These are phyloP conservation scores for Rafetus swinhoei DNA, from an alignment of 2,113 vertebrate genomes.

Conservation along the genomic window DNA sequence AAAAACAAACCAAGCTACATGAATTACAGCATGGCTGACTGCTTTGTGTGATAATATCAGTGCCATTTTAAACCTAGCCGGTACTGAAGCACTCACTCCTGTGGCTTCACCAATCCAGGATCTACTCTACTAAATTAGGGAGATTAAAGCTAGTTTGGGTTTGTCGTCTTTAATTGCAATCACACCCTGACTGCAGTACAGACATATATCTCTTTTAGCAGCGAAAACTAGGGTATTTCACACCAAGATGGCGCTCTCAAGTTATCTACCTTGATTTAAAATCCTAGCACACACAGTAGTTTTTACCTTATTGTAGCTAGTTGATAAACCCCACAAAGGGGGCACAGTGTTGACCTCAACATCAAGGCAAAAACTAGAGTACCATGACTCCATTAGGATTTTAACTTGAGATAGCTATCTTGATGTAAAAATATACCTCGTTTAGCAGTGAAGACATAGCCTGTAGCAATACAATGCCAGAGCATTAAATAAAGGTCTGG, in stretches of 20 bases:
- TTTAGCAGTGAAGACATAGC: no score
- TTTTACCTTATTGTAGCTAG: background rate
- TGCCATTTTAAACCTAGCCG: background rate
- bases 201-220: no score
- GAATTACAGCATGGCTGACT: background rate
- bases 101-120: background rate
- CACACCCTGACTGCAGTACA: background rate
- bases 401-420: accelerated
- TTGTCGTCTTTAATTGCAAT: background rate
- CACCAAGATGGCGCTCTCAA: accelerated
- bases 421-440: background rate
- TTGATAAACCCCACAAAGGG: background rate
- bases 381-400: background rate
- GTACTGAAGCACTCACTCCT: background rate
- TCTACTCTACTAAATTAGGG: no score
- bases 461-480: background rate
- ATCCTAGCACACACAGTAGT: background rate
- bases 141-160: background rate
- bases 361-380: background rate
- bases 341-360: background rate
- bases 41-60: background rate
- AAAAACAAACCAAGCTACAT: background rate
- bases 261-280: background rate
- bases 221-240: background rate
- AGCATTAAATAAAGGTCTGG: background rate